Percentiles rank a stretch among this genome's conserved stretches.
Conservation (phyloP, 2,113 vertebrate genomes). For the Pterophyllum scalare region DNA sequence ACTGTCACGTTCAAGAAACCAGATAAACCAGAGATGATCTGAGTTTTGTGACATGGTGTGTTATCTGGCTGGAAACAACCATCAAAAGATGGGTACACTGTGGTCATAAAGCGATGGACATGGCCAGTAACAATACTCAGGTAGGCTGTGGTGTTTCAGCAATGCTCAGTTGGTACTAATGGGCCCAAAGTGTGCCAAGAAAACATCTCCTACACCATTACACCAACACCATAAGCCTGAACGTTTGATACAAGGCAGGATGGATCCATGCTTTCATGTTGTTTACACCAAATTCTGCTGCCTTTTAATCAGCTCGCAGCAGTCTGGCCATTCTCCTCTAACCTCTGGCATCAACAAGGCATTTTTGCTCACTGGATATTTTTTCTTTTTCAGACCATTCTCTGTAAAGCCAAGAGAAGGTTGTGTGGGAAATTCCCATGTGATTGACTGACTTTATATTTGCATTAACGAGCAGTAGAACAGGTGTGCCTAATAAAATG, state of each 20-base stretch:
- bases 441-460: not conserved
- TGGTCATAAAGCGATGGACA: not conserved
- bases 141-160: not conserved
- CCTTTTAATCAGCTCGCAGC: not conserved
- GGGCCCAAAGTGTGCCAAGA: not conserved
- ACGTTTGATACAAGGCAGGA: not conserved
- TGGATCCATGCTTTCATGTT: not conserved
- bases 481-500: no score
- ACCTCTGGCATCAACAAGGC: not conserved
- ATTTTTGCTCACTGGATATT: not conserved
- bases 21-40: no score
- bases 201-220: not conserved
- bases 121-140: not conserved
- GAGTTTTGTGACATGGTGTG: no score
- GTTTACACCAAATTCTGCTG: not conserved
- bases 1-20: not conserved
- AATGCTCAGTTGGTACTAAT: not conserved
- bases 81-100: not conserved
- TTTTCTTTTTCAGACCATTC: not conserved
- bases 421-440: not conserved
- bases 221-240: not conserved
- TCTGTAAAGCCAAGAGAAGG: not conserved
- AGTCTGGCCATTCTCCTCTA: not conserved
- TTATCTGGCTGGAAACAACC: no score
- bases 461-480: no score